Base-by-base conservation (phyloP, 1,140 invertebrate species). In the Heliconius hewitsoni region DNA sequence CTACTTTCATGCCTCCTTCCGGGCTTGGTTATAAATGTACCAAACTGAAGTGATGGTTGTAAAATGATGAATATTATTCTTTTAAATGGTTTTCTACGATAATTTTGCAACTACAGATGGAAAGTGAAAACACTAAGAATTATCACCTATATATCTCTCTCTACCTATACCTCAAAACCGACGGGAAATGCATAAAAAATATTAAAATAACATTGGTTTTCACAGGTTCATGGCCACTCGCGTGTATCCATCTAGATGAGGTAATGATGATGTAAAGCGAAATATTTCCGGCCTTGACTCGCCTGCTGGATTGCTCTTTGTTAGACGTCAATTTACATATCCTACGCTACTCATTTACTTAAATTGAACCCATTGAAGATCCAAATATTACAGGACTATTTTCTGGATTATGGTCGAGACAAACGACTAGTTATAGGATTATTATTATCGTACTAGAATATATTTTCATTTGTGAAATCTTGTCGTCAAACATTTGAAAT, bases 241-340 rank as follows among this genome's bases (percentile, higher is more conserved):
- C 83, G 82, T 85, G 83, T 85, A 74, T 83, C 27, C 60, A 66
- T 66, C 83, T 83, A 84, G 84, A 84, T 82, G 84, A 84, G 84
- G 85, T 82, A 82, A 79, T 81, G 85, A 85, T 90, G 87, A 88
- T 89, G 85, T 80, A 86, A 86, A 86, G 81, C 80, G 79, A 88
- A 87, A 88, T 84, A 86, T 74, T 80, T 76, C 55, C 77, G 81
- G 82, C 89, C 90, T 90, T 90, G 87, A 86, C 79, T 82, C 78
- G 81, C 55, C 77, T 78, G 82, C 83, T 73, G 71, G 70, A 80
- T 77, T 77, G 77, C 74, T 71, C 74, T 76, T 81, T 83, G 82
- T 83, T 78, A 83, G 79, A 72, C 72, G 37, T 37, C 73, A 75
- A 81, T 81, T 81, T 78, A 78, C 80, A 81, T 81, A 75, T 78